Percentiles rank a stretch among this genome's conserved stretches.
These are phyloP conservation scores for Notospermus geniculatus DNA, from an alignment of 1,140 invertebrate genomes.

Conservation along the genomic window DNA sequence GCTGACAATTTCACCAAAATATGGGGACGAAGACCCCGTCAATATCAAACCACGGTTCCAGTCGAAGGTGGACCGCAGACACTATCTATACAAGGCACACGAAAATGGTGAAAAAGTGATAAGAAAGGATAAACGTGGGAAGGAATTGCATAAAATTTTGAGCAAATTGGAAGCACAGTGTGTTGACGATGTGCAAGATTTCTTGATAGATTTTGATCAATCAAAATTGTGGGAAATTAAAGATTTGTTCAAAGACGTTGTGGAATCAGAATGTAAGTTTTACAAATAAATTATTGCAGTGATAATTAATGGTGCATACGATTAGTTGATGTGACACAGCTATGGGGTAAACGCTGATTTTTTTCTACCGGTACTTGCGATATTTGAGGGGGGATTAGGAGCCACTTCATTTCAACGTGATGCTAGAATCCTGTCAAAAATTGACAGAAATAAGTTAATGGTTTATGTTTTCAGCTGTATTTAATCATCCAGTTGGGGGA, in stretches of 20 bases:
- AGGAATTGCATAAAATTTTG: neutral
- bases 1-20: conserved; percentile 60
- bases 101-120: conserved; percentile 48
- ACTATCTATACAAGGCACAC: conserved; percentile 65
- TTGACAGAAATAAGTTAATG: no score
- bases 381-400: no score
- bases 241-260: conserved; percentile 9
- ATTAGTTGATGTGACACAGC: no score
- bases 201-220: neutral
- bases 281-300: neutral
- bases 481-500: no score
- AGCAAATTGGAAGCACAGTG: neutral
- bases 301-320: no score
- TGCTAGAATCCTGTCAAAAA: no score
- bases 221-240: neutral
- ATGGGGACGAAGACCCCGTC: conserved; percentile 48
- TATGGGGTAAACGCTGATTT: no score
- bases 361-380: no score
- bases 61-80: conserved; percentile 57
- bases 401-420: no score
- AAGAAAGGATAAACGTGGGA: conserved; percentile 29
- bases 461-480: no score
- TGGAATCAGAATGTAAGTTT: conserved; percentile 8
- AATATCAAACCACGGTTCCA: conserved; percentile 55
- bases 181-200: neutral